Conservation (phyloP, 2,888 invertebrate species). For the Drosophila gaucha region DNA sequence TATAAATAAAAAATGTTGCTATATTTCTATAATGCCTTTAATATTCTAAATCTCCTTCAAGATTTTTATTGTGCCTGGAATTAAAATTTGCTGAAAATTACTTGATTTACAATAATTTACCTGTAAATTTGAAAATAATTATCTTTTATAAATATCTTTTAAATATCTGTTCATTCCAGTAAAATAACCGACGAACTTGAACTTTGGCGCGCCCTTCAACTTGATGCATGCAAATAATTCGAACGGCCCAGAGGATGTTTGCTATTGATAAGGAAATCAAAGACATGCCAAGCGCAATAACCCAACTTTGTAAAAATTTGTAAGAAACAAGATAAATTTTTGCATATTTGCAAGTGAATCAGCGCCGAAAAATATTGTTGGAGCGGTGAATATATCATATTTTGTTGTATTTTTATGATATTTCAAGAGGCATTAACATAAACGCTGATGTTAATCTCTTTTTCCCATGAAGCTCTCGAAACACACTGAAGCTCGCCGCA, state of each 20-base stretch:
- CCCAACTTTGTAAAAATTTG: slow-evolving; percentile 31
- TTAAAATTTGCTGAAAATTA: too few relatives aligned
- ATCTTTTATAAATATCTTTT: too few relatives aligned
- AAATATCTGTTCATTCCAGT: too few relatives aligned
- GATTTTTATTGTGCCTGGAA: too few relatives aligned
- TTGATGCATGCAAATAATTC: slow-evolving; percentile 37
- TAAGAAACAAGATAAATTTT: slow-evolving; percentile 37
- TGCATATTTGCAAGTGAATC: slow-evolving; percentile 72
- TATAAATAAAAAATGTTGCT: too few relatives aligned
- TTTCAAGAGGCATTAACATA: slow-evolving; percentile 78
- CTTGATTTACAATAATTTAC: too few relatives aligned
- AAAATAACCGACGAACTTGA: slow-evolving; percentile 57
- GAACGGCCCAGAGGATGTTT: slow-evolving; percentile 70
- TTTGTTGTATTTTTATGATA: slow-evolving; percentile 57
- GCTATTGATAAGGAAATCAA: slow-evolving; percentile 58
- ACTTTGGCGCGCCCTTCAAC: slow-evolving; percentile 76
- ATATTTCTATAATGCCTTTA: too few relatives aligned
- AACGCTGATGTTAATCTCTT: slow-evolving; percentile 79
- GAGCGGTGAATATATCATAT: slow-evolving; percentile 61
- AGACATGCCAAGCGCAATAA: slow-evolving; percentile 41
- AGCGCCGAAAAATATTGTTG: slow-evolving; percentile 39
- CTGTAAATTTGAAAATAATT: too few relatives aligned
- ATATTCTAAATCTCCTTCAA: too few relatives aligned
- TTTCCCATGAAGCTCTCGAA: slow-evolving; percentile 74
- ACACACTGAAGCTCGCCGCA: slow-evolving; percentile 31